Percentiles rank a stretch among this genome's conserved stretches.
Conservation (phyloP, 1,140 invertebrate genomes). For the Solenopsis fugax region DNA sequence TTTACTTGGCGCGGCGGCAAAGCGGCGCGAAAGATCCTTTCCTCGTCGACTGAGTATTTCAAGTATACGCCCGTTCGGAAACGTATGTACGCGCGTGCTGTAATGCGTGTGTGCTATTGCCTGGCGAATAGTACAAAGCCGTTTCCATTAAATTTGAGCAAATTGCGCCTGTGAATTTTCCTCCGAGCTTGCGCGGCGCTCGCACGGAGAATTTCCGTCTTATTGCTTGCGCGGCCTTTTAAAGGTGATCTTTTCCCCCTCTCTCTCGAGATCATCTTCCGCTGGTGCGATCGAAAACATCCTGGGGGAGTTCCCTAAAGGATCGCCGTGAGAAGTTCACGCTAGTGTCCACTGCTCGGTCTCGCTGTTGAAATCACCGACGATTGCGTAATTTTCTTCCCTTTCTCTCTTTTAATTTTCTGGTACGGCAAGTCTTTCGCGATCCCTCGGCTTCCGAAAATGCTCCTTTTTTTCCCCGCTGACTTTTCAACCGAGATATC, state of each 20-base stretch:
- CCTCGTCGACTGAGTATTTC: slow-evolving; percentile 62
- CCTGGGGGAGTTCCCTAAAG: not conserved
- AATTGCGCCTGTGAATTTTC: slow-evolving; percentile 39
- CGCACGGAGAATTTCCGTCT: not conserved
- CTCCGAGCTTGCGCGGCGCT: slow-evolving; percentile 14
- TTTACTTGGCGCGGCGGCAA: slow-evolving; percentile 36
- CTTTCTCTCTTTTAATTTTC: slow-evolving; percentile 33
- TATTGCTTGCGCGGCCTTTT: slow-evolving; percentile 36
- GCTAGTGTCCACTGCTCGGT: not conserved
- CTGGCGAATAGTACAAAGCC: slow-evolving; percentile 63
- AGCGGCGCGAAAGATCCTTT: slow-evolving; percentile 15
- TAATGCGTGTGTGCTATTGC: slow-evolving; percentile 36
- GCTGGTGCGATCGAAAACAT: slow-evolving; percentile 11
- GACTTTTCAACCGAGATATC: not conserved
- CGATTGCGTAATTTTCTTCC: not conserved
- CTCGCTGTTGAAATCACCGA: slow-evolving; percentile 14
- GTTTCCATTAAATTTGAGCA: slow-evolving; percentile 55
- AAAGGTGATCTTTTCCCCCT: slow-evolving; percentile 13
- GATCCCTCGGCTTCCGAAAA: not conserved
- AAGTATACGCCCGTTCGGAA: slow-evolving; percentile 38
- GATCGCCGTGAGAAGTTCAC: not conserved
- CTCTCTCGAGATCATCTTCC: slow-evolving; percentile 5
- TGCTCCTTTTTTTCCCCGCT: not conserved
- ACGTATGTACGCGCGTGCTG: slow-evolving; percentile 1
- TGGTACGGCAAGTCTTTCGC: not conserved